Evolutionary conservation across 2,113 vertebrate genomes (phyloP).

Genomic region (Notothenia coriiceps): DNA sequence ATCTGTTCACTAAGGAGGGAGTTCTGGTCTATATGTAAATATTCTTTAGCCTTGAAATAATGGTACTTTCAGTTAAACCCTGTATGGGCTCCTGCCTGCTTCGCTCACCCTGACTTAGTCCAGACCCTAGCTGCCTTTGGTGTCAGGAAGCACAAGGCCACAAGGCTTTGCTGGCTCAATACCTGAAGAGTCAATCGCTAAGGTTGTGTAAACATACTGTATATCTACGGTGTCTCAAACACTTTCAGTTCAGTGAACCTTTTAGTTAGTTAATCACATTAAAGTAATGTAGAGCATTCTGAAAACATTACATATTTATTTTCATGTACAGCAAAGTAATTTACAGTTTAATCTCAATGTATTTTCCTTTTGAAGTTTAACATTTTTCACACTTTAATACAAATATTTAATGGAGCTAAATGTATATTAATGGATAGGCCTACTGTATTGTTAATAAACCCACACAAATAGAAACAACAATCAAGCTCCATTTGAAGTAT

Average conservation of each 20-base stretch:
- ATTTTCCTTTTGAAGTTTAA: not conserved
- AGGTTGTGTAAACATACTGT: not conserved
- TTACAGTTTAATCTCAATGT: not conserved
- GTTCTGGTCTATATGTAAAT: too few species aligned
- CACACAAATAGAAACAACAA: not conserved
- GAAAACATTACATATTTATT: not conserved
- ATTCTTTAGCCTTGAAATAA: too few species aligned
- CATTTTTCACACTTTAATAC: too few species aligned
- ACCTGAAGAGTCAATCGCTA: too few species aligned
- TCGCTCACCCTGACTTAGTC: not conserved
- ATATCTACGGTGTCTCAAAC: not conserved
- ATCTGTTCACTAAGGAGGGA: too few species aligned
- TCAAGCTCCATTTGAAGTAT: not conserved
- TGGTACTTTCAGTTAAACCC: too few species aligned
- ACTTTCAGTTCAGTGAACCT: not conserved
- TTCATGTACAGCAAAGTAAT: not conserved
- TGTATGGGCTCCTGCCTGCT: too few species aligned
- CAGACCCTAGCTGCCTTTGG: not conserved
- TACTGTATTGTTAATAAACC: too few species aligned
- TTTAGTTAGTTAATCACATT: not conserved
- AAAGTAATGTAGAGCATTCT: not conserved
- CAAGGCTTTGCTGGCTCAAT: not conserved
- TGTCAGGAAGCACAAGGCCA: not conserved
- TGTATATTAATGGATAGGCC: too few species aligned
- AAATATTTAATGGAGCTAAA: too few species aligned